Conservation (phyloP, 2,888 invertebrate species). For the Heterodera filipjevi region DNA sequence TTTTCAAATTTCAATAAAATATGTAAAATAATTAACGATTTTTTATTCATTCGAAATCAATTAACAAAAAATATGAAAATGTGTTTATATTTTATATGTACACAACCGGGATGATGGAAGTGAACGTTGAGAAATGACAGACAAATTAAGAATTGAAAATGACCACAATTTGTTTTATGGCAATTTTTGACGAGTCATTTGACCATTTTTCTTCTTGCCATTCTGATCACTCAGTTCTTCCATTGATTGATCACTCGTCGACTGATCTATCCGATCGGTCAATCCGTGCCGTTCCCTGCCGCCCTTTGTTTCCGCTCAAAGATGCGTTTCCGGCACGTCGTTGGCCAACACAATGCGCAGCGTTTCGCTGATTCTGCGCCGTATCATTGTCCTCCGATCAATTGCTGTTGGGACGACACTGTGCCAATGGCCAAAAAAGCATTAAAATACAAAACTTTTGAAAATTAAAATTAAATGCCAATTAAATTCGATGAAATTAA, state of each 20-base stretch:
- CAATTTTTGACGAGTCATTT: no score
- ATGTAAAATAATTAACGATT: not conserved
- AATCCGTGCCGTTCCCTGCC: not conserved
- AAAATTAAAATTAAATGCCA: conserved; percentile 26
- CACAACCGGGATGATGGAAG: not conserved
- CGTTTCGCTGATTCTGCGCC: conserved; percentile 61
- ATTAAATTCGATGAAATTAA: no score
- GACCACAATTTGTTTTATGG: no score
- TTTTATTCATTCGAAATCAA: no score
- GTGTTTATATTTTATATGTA: not conserved
- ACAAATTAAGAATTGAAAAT: not conserved
- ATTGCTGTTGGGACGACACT: not conserved
- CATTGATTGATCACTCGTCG: not conserved
- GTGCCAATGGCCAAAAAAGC: conserved; percentile 32
- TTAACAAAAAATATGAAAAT: not conserved
- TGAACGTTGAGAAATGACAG: not conserved
- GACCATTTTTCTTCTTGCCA: no score
- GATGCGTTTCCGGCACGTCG: conserved; percentile 65
- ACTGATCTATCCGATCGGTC: not conserved
- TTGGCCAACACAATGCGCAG: conserved; percentile 65
- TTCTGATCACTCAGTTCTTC: not conserved
- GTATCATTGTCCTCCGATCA: conserved; percentile 32
- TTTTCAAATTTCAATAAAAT: no score
- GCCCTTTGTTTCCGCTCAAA: conserved; percentile 36
- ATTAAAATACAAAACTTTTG: conserved; percentile 1